Percentiles rank a stretch among this genome's conserved stretches.
These are phyloP conservation scores for Phalacrocorax pelagicus DNA, from an alignment of 2,113 vertebrate species.

Conservation along the genomic window DNA sequence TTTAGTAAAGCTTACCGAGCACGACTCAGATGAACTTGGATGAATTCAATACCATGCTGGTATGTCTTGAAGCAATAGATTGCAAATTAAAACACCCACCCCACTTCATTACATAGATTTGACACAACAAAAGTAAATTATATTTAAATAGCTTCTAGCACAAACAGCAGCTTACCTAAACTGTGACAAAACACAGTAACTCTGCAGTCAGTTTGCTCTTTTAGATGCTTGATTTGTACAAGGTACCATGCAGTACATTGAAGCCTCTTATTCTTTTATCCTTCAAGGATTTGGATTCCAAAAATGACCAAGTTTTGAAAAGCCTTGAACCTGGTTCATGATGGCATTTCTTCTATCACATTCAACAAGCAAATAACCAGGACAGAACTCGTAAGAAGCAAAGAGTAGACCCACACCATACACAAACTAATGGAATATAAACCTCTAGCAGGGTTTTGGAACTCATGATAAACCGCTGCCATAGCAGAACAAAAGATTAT, in stretches of 20 bases:
- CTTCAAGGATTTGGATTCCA: neutral
- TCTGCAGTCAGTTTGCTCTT: neutral
- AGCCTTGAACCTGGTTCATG: neutral
- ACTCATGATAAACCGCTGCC: neutral
- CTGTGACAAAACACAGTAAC: neutral
- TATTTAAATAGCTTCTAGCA: neutral
- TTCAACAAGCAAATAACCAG: neutral
- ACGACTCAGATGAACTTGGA: neutral
- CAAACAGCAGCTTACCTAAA: neutral
- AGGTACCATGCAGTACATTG: neutral
- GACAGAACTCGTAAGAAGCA: neutral
- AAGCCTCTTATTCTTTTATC: neutral
- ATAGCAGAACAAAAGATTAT: neutral
- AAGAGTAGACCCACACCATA: neutral
- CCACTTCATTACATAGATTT: neutral
- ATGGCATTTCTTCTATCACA: neutral
- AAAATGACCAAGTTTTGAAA: neutral
- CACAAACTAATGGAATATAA: neutral
- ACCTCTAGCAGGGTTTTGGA: neutral
- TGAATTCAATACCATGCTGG: neutral
- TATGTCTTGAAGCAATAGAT: neutral
- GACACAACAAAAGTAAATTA: neutral
- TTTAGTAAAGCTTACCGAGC: neutral
- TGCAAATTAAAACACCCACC: neutral
- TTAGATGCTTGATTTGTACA: neutral